A percentile compares a stretch with the other conserved stretches of the same genome.
Evolutionary conservation across 1,140 invertebrate genomes (phyloP).

Genomic region (Drosophila kikkawai): DNA sequence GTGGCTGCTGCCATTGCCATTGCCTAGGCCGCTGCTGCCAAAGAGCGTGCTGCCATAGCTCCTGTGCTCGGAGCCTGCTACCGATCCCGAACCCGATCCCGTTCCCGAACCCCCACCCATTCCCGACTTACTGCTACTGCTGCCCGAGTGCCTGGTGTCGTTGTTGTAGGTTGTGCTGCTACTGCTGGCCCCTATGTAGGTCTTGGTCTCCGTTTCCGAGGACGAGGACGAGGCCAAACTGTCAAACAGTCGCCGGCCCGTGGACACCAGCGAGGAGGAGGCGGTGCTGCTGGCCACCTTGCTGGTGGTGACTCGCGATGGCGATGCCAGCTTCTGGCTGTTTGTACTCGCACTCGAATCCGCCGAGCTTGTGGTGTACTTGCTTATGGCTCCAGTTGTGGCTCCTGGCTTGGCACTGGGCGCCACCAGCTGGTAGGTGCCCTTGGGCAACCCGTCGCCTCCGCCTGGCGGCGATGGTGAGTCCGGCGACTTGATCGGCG

Average conservation of each 20-base stretch:
- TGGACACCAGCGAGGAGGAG: conserved; percentile 74
- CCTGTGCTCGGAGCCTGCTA: conserved; percentile 55
- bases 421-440: conserved; percentile 75
- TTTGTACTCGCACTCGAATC: conserved; percentile 49
- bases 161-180: conserved; percentile 70
- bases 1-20: conserved; percentile 38
- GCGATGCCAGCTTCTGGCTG: conserved; percentile 64
- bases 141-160: conserved; percentile 61
- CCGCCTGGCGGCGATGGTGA: conserved; percentile 79
- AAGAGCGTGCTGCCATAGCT: conserved; percentile 68
- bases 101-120: conserved; percentile 49
- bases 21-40: conserved; percentile 67
- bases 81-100: conserved; percentile 41
- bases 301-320: conserved; percentile 52
- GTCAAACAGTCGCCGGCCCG: conserved; percentile 76
- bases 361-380: conserved; percentile 56
- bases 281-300: conserved; percentile 49
- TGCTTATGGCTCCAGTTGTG: conserved; percentile 73
- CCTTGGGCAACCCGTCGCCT: conserved; percentile 74
- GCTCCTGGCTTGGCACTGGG: conserved; percentile 53
- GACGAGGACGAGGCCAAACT: conserved; percentile 77
- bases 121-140: conserved; percentile 61
- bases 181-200: conserved; percentile 67
- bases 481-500: conserved; percentile 82
- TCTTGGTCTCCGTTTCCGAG: conserved; percentile 77